Base-by-base conservation (phyloP, 2,797 vertebrate species). In the Phyllotis vaccarum region DNA sequence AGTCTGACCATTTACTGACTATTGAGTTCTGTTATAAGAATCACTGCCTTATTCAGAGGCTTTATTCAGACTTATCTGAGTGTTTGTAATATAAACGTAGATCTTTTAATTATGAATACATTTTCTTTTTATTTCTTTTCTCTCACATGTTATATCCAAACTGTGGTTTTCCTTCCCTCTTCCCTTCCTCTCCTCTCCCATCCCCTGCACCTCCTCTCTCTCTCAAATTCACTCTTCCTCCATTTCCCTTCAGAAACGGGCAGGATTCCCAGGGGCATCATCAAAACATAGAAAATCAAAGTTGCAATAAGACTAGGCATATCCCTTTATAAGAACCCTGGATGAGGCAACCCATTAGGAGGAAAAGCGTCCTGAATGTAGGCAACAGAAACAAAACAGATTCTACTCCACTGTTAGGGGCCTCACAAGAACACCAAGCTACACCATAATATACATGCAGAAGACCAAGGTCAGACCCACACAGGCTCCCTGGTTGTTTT, bases 91-190 rank as follows among this genome's bases (percentile, higher is more conserved):
- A 34, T 89, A 13, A 14, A 24, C 16, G 82, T 68, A 68, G 11
- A 6, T 43, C 72, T 43, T 78, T 79, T 79, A 49, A 95, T 91
- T 94, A 19, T 70, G 31, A 83, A 49, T 76, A 14, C 68, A 91
- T 82, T 89, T 74, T 34, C 64, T 16, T 66, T 43, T 27, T 74
- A 43, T 74, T 74, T 72, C 40, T 40, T 72, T 72, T 72, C 37
- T 72, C 70, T 40, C 70, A 40, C 24, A 24, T 74, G 10, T 74
- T 74, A 74, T 11, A 74, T 27, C 37, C 70, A 5, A 27, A 40
- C 70, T 27, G 22, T 43, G 37, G 11, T 43, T 74, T 27, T 19
- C 22, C 40, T 74, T 27, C 22, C 40, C 22, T 74, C 5, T 37
- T 24, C 12, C 12, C 11, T 21, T 40, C 21, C 19, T n/a, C 37